phyloP scores from a whole-genome alignment of 2,888 invertebrate genomes.

The Nysson spinosus region DNA sequence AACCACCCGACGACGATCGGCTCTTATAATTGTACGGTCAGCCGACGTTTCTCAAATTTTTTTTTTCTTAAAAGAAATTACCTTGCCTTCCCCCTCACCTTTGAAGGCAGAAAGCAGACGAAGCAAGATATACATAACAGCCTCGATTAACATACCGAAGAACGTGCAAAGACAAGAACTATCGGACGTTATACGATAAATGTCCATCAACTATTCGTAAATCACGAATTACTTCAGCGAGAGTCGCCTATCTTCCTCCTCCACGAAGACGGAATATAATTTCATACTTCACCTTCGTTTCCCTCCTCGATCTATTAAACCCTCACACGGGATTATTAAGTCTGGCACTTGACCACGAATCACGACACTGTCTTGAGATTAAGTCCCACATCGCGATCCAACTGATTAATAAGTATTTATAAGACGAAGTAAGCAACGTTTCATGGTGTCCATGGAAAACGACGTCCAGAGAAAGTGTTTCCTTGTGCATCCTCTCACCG shows the following conservation, averaged over 20 bases:
- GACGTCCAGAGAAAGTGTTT: neutral
- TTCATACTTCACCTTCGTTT: too few species aligned
- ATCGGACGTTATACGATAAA: slow-evolving; percentile 24
- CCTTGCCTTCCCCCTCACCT: neutral
- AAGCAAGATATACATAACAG: slow-evolving; percentile 2
- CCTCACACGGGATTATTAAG: too few species aligned
- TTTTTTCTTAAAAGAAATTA: too few species aligned
- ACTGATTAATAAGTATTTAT: too few species aligned
- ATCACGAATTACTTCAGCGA: too few species aligned
- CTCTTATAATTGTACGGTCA: slow-evolving; percentile 4
- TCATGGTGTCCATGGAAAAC: neutral
- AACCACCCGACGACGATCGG: slow-evolving; percentile 15
- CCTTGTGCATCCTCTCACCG: neutral
- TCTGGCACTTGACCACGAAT: slow-evolving; percentile 5
- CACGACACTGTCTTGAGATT: slow-evolving; percentile 6
- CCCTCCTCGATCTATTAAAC: too few species aligned
- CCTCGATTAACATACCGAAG: slow-evolving; percentile 31
- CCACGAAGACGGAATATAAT: too few species aligned
- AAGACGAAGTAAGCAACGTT: too few species aligned
- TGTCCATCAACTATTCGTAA: too few species aligned
- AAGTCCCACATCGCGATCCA: slow-evolving; percentile 3
- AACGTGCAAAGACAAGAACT: slow-evolving; percentile 19
- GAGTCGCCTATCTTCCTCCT: too few species aligned
- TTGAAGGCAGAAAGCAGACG: neutral
- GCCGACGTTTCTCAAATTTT: too few species aligned